A percentile compares a stretch with the other conserved stretches of the same genome.
Conservation (phyloP, 2,797 vertebrate species). For the Pempheris klunzingeri region DNA sequence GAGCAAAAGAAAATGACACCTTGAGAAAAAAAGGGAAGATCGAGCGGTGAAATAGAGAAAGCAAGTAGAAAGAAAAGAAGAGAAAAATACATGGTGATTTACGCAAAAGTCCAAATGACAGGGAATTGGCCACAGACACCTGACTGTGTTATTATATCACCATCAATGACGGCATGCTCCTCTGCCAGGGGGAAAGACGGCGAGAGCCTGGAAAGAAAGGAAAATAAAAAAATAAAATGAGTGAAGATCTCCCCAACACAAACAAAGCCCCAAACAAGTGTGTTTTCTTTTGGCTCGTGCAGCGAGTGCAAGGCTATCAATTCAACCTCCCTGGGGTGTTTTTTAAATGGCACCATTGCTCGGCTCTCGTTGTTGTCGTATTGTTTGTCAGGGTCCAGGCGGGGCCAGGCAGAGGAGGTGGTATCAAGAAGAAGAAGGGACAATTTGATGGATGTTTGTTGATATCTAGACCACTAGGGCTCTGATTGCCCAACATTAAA, state of each 20-base stretch:
- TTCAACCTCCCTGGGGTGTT: slow-evolving; percentile 68
- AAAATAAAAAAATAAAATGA: slow-evolving; percentile 68
- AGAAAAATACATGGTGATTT: slow-evolving; percentile 85
- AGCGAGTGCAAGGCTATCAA: slow-evolving; percentile 70
- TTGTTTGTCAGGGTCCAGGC: slow-evolving; percentile 79
- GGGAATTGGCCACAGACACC: slow-evolving; percentile 83
- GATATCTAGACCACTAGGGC: slow-evolving; percentile 99
- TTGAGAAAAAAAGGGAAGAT: slow-evolving; percentile 63
- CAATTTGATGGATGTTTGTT: slow-evolving; percentile 99
- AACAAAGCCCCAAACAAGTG: slow-evolving; percentile 74
- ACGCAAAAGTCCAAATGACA: slow-evolving; percentile 87
- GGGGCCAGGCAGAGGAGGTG: slow-evolving; percentile 73
- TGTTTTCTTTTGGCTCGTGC: slow-evolving; percentile 68
- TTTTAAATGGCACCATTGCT: slow-evolving; percentile 65
- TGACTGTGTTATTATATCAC: slow-evolving; percentile 89
- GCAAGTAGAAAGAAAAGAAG: slow-evolving; percentile 69
- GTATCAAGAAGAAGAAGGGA: slow-evolving; percentile 86
- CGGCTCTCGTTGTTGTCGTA: slow-evolving; percentile 70
- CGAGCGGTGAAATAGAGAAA: slow-evolving; percentile 75
- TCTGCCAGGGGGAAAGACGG: slow-evolving; percentile 59
- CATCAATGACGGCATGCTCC: slow-evolving; percentile 78
- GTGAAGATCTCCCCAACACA: slow-evolving; percentile 74
- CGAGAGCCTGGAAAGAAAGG: slow-evolving; percentile 64
- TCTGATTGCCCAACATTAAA: slow-evolving; percentile 99
- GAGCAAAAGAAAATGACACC: slow-evolving; percentile 87